Conservation (phyloP, 2,888 invertebrate genomes). For the Prenolepis imparis region DNA sequence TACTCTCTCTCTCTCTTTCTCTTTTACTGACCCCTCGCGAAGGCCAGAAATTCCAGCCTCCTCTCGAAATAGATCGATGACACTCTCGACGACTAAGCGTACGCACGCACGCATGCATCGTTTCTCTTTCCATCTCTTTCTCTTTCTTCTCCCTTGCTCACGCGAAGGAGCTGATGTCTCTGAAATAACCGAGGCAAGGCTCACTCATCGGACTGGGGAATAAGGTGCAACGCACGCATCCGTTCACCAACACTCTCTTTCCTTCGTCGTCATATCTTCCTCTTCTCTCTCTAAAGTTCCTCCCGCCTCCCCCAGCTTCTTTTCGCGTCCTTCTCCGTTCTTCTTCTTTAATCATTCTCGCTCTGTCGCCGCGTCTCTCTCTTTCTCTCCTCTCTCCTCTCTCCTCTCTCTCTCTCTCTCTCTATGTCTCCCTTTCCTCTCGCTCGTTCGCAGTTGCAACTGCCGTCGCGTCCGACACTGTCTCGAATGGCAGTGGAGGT, state of each 20-base stretch:
- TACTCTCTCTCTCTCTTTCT: conserved; percentile 55
- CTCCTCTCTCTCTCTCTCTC: conserved; percentile 19
- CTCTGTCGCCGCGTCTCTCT: neutral
- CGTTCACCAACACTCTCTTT: conserved; percentile 68
- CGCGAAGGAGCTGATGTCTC: conserved; percentile 76
- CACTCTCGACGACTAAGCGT: conserved; percentile 80
- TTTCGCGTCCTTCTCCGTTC: conserved; percentile 1
- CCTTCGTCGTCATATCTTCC: neutral
- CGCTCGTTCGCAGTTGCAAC: conserved; percentile 58
- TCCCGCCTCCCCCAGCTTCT: conserved; percentile 35
- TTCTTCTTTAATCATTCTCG: too few relatives aligned
- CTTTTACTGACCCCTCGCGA: conserved; percentile 70
- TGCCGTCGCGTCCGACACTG: conserved; percentile 77
- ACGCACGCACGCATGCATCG: conserved; percentile 49
- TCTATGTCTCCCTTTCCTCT: conserved; percentile 38
- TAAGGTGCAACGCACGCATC: conserved; percentile 78
- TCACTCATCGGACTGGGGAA: conserved; percentile 76
- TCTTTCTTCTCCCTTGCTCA: conserved; percentile 40
- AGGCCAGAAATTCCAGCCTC: conserved; percentile 85
- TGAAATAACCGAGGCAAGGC: conserved; percentile 77
- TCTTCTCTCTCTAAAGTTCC: neutral
- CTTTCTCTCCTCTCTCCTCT: neutral
- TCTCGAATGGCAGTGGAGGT: conserved; percentile 84
- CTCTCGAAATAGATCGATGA: conserved; percentile 86
- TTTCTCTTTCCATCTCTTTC: conserved; percentile 39